phyloP scores from a whole-genome alignment of 1,140 invertebrate species.

The Bombus waltoni region DNA sequence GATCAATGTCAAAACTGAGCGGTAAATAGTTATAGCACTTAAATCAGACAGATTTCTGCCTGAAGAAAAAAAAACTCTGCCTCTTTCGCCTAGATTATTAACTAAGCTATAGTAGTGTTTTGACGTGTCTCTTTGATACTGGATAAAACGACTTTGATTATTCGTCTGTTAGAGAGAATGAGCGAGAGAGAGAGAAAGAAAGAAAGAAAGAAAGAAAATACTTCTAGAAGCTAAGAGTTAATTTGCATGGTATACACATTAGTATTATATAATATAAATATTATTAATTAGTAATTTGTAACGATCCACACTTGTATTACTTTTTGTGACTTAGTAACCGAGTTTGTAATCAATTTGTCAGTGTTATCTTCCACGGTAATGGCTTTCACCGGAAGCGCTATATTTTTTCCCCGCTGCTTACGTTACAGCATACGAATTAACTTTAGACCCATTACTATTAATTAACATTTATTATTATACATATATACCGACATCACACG shows the following conservation, averaged over 20 bases:
- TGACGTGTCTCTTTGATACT: slow-evolving; percentile 65
- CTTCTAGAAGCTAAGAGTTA: not conserved
- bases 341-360: slow-evolving; percentile 3
- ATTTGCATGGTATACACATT: slow-evolving; percentile 26
- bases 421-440: not conserved
- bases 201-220: slow-evolving; percentile 4
- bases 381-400: slow-evolving; percentile 20
- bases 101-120: not conserved
- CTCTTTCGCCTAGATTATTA: slow-evolving; percentile 28
- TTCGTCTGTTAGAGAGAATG: not conserved
- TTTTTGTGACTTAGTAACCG: slow-evolving; percentile 74
- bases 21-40: not conserved
- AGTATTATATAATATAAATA: slow-evolving; percentile 22
- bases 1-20: not conserved
- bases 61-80: not conserved
- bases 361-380: not conserved
- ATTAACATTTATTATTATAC: slow-evolving; percentile 7
- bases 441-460: not conserved
- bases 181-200: not conserved
- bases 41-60: not conserved
- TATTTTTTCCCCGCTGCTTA: slow-evolving; percentile 16
- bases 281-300: slow-evolving; percentile 16
- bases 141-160: slow-evolving; percentile 73
- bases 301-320: not conserved
- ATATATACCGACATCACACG: not conserved